Percentiles rank a stretch among this genome's conserved stretches.
These are phyloP conservation scores for Talpa occidentalis DNA, from an alignment of 2,113 vertebrate genomes.

Conservation along the genomic window DNA sequence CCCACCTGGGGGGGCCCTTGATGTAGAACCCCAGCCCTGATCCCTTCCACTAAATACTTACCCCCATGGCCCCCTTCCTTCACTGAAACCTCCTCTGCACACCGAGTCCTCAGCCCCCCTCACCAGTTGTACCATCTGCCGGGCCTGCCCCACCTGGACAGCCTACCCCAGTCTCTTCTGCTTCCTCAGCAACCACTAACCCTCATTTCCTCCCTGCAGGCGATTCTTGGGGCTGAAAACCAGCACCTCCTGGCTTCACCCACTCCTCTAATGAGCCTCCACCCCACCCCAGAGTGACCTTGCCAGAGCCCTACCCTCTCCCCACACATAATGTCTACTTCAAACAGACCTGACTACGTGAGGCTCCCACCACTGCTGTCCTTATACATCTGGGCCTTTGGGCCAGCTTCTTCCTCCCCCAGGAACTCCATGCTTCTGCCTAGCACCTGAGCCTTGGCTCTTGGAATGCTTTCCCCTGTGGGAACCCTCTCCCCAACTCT, in stretches of 20 bases:
- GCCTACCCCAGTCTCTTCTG: neutral
- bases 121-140: neutral
- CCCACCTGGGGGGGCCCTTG: neutral
- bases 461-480: neutral
- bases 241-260: neutral
- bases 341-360: neutral
- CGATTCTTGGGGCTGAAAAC: neutral
- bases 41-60: neutral
- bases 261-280: neutral
- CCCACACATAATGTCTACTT: neutral
- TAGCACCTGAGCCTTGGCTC: neutral
- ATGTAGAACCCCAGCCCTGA: neutral
- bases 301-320: neutral
- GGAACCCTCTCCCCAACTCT: neutral
- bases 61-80: neutral
- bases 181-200: neutral
- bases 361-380: neutral
- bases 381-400: neutral
- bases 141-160: neutral
- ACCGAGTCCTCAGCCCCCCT: neutral
- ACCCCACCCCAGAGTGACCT: neutral
- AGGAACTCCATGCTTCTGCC: neutral
- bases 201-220: slow-evolving; percentile 27
- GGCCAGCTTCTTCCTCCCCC: neutral
- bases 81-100: neutral